These are phyloP conservation scores for Cartodere bifasciata DNA, from an alignment of 2,888 invertebrate species.

Conservation along the genomic window DNA sequence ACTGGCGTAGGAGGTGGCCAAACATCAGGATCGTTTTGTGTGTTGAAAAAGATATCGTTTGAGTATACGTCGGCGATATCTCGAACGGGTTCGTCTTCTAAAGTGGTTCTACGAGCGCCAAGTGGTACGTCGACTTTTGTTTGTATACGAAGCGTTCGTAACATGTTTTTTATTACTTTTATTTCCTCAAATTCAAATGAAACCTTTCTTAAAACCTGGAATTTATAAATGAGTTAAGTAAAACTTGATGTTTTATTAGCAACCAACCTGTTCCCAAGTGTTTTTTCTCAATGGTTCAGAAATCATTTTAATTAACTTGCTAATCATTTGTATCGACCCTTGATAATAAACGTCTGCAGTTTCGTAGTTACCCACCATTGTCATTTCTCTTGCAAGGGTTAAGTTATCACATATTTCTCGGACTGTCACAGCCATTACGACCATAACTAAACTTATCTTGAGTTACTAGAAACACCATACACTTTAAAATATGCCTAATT, in stretches of 20 bases:
- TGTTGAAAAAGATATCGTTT: constrained; percentile 43
- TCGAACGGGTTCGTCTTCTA: constrained; percentile 43
- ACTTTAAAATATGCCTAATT: too few relatives aligned
- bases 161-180: constrained; percentile 64
- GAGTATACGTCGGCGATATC: constrained; percentile 59
- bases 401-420: constrained; percentile 91
- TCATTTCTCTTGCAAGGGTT: constrained; percentile 88
- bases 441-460: too few relatives aligned
- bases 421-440: constrained; percentile 74
- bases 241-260: background rate
- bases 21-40: constrained; percentile 63
- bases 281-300: constrained; percentile 70
- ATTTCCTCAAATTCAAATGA: constrained; percentile 82
- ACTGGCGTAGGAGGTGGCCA: constrained; percentile 70
- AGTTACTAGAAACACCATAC: too few relatives aligned
- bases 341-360: constrained; percentile 88
- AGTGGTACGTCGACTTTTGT: constrained; percentile 40
- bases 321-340: constrained; percentile 83
- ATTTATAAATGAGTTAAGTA: constrained; percentile 4
- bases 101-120: constrained; percentile 30
- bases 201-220: constrained; percentile 77
- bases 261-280: constrained; percentile 77
- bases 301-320: constrained; percentile 66
- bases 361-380: constrained; percentile 90
- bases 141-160: constrained; percentile 65